Percentiles rank a stretch among this genome's conserved stretches.
phyloP scores from a whole-genome alignment of 1,140 invertebrate genomes.

The Thalassaphorura encarpata region DNA sequence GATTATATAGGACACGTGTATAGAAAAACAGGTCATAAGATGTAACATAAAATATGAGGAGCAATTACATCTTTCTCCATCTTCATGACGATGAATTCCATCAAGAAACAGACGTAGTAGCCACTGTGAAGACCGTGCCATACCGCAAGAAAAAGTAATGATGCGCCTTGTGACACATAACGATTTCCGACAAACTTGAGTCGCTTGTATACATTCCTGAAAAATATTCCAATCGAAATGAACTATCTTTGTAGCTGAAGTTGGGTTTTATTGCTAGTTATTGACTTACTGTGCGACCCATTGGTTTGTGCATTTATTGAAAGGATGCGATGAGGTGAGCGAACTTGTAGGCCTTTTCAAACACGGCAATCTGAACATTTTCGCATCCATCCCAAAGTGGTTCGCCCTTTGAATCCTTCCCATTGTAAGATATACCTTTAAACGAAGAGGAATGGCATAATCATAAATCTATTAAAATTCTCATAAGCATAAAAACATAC shows the following conservation, averaged over 20 bases:
- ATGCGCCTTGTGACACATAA: constrained; percentile 66
- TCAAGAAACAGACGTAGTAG: constrained; percentile 83
- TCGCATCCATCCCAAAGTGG: constrained; percentile 67
- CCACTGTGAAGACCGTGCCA: constrained; percentile 73
- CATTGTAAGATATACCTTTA: constrained; percentile 69
- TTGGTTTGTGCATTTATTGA: constrained; percentile 87
- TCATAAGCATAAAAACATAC: constrained; percentile 39
- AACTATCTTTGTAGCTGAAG: background rate
- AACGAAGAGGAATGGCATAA: background rate
- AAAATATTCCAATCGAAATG: constrained; percentile 29
- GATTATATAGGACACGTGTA: too few relatives aligned
- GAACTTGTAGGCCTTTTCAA: constrained; percentile 69
- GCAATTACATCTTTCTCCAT: constrained; percentile 75
- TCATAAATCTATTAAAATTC: constrained; percentile 1
- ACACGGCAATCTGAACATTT: constrained; percentile 66
- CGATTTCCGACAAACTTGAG: constrained; percentile 79
- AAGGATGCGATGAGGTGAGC: constrained; percentile 73
- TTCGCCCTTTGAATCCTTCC: constrained; percentile 48
- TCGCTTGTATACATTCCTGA: constrained; percentile 75
- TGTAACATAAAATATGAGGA: background rate
- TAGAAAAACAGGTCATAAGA: constrained; percentile 4
- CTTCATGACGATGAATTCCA: constrained; percentile 80
- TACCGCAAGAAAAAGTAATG: constrained; percentile 73
- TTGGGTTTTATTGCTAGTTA: too few relatives aligned
- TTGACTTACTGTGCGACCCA: constrained; percentile 69